phyloP scores from a whole-genome alignment of 1,140 invertebrate genomes.

The Thaumetopoea pityocampa region DNA sequence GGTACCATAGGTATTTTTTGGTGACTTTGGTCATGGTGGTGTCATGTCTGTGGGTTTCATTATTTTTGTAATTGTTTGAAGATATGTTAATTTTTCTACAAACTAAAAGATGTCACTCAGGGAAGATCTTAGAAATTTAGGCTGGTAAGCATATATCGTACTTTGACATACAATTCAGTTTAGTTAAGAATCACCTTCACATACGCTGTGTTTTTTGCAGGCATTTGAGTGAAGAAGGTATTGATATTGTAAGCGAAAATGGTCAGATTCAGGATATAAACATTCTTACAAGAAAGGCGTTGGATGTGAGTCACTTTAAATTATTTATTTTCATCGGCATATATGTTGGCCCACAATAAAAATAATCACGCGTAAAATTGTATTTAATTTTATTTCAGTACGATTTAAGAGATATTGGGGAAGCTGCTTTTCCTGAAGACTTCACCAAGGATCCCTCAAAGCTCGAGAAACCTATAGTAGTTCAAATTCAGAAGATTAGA shows the following conservation, averaged over 20 bases:
- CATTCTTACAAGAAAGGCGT: slow-evolving; percentile 80
- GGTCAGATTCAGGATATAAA: slow-evolving; percentile 79
- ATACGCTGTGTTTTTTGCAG: slow-evolving; percentile 70
- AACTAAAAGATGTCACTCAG: slow-evolving; percentile 63
- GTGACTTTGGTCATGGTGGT: slow-evolving; percentile 26
- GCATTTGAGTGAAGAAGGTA: slow-evolving; percentile 82
- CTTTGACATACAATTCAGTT: not conserved
- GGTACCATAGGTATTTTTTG: too few relatives aligned
- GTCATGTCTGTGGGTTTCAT: slow-evolving; percentile 35
- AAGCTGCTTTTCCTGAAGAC: slow-evolving; percentile 77
- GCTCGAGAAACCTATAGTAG: slow-evolving; percentile 83
- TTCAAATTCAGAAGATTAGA: slow-evolving; percentile 91
- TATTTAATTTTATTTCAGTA: slow-evolving; percentile 76
- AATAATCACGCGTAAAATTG: slow-evolving; percentile 7
- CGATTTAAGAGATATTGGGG: slow-evolving; percentile 87
- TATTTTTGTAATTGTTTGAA: slow-evolving; percentile 34
- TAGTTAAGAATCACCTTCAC: not conserved
- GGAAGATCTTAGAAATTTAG: slow-evolving; percentile 76
- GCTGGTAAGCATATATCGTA: slow-evolving; percentile 77
- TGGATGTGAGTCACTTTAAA: slow-evolving; percentile 82
- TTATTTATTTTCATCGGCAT: slow-evolving; percentile 10
- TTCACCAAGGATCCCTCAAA: slow-evolving; percentile 78
- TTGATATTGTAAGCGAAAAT: slow-evolving; percentile 80
- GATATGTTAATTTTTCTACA: slow-evolving; percentile 45
- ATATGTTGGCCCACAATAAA: slow-evolving; percentile 4